These are phyloP conservation scores for Epicauta chinensis DNA, from an alignment of 1,140 invertebrate species.

Conservation along the genomic window DNA sequence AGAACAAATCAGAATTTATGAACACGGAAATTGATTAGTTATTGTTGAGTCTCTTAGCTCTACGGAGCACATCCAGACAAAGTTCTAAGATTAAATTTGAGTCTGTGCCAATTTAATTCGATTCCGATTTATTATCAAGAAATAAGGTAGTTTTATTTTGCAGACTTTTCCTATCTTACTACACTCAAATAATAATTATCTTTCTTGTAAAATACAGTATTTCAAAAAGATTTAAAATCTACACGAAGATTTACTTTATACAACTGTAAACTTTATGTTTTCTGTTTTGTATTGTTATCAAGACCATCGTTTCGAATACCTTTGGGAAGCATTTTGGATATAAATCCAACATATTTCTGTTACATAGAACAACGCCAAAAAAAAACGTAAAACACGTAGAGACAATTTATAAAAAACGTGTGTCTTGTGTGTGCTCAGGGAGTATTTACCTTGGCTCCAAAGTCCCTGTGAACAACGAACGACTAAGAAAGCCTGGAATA, in stretches of 20 bases:
- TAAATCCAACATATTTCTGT: constrained; percentile 25
- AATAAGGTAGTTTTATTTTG: not conserved
- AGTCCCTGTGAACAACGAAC: constrained; percentile 19
- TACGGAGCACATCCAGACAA: constrained; percentile 3
- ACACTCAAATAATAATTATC: constrained; percentile 6
- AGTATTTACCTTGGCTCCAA: constrained; percentile 24
- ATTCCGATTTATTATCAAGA: constrained; percentile 7
- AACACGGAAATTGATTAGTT: constrained; percentile 7
- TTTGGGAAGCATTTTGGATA: constrained; percentile 23
- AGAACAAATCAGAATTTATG: constrained; percentile 3
- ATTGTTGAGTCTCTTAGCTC: not conserved
- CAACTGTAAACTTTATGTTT: constrained; percentile 20
- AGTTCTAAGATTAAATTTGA: constrained; percentile 15
- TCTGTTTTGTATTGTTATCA: constrained; percentile 8
- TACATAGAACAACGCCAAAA: too few relatives aligned
- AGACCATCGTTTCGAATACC: constrained; percentile 13
- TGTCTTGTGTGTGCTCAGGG: constrained; percentile 22
- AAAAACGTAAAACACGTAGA: constrained; percentile 24
- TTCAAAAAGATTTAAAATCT: not conserved
- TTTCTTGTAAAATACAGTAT: not conserved
- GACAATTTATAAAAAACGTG: constrained; percentile 29
- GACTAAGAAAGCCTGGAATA: constrained; percentile 21
- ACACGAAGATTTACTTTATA: constrained; percentile 15
- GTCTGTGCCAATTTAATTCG: constrained; percentile 17
- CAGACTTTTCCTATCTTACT: constrained; percentile 5